These are phyloP conservation scores for Centrocercus urophasianus DNA, from an alignment of 2,113 vertebrate species.

Conservation along the genomic window DNA sequence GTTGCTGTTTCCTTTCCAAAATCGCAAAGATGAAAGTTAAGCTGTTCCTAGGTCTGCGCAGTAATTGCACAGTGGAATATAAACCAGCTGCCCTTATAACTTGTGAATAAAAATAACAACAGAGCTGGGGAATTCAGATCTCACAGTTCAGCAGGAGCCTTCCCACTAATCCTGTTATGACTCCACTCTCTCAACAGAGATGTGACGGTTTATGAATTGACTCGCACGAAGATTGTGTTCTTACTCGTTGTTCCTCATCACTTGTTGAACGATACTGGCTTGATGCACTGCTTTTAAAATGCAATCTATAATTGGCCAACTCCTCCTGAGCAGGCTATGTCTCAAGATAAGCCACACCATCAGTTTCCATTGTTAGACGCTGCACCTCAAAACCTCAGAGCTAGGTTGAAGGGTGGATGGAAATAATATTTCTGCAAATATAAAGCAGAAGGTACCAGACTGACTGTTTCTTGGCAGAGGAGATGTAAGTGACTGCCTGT, in stretches of 20 bases:
- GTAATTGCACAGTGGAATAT: neutral
- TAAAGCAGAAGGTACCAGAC: constrained; percentile 15
- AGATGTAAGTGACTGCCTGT: neutral
- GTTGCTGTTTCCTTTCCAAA: neutral
- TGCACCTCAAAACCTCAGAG: neutral
- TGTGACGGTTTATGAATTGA: neutral
- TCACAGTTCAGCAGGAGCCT: neutral
- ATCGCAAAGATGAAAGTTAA: neutral
- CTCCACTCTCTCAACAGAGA: neutral
- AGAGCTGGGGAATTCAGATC: neutral
- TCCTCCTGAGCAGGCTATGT: neutral
- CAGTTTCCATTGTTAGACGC: neutral
- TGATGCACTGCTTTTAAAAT: neutral
- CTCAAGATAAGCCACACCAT: neutral
- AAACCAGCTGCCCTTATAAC: constrained; percentile 7
- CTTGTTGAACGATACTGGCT: neutral
- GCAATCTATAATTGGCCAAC: neutral
- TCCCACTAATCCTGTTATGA: neutral
- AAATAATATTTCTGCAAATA: neutral
- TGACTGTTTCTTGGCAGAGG: constrained; percentile 11
- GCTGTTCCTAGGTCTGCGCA: neutral
- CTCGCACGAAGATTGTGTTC: neutral
- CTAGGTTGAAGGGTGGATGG: neutral
- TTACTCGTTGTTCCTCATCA: neutral
- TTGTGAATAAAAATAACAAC: neutral